phyloP scores from a whole-genome alignment of 2,113 vertebrate species.

The Oenanthe oenanthe region DNA sequence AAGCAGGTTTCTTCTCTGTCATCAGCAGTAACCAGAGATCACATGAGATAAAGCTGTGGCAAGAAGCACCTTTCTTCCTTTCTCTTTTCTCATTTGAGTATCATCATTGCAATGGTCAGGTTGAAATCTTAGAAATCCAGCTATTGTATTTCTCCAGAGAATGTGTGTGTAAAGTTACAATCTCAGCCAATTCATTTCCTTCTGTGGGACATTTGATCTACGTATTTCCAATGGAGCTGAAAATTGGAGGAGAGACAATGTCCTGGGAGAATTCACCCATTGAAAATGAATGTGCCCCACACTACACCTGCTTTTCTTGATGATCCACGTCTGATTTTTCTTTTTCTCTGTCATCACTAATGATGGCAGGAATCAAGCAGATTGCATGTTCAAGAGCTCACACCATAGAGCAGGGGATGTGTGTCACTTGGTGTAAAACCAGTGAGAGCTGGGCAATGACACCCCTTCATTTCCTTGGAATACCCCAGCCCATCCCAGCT shows the following conservation, averaged over 20 bases:
- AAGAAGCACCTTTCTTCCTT: not conserved
- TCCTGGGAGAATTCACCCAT: not conserved
- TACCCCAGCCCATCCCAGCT: not conserved
- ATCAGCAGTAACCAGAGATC: not conserved
- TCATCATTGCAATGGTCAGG: not conserved
- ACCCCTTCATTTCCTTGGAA: not conserved
- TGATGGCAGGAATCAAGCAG: not conserved
- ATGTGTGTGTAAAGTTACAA: not conserved
- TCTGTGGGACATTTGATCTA: not conserved
- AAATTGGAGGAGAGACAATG: not conserved
- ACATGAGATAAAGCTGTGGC: not conserved
- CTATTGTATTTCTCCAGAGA: not conserved
- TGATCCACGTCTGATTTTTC: not conserved
- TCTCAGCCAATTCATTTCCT: not conserved
- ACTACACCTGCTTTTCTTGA: not conserved
- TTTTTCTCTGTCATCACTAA: not conserved
- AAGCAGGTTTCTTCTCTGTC: not conserved
- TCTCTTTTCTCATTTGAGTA: not conserved
- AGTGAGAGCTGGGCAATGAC: not conserved
- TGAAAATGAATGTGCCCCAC: not conserved
- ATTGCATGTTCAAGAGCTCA: not conserved
- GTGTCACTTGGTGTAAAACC: not conserved
- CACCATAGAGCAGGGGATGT: not conserved
- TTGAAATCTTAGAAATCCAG: not conserved
- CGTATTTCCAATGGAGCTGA: not conserved